Conservation (phyloP, 1,140 invertebrate species). For the Drosophila bocki region DNA sequence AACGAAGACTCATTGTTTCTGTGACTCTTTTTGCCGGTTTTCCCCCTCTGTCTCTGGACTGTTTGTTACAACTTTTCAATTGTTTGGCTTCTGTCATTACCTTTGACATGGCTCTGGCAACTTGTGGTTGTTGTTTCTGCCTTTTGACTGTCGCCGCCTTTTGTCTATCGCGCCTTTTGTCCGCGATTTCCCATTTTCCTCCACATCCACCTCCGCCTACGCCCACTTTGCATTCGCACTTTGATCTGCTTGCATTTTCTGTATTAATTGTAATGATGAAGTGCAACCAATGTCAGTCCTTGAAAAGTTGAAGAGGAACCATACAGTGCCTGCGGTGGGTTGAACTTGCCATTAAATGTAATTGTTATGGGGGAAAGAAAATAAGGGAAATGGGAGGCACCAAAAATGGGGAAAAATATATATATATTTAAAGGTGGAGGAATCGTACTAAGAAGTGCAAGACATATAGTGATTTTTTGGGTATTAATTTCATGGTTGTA, state of each 20-base stretch:
- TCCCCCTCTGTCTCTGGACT: conserved; percentile 26
- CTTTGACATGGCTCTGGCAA: conserved; percentile 74
- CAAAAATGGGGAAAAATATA: neutral
- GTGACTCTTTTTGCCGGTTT: conserved; percentile 15
- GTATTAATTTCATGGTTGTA: neutral
- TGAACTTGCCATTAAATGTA: conserved; percentile 59
- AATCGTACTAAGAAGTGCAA: too few species aligned
- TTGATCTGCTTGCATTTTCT: conserved; percentile 76
- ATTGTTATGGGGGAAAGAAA: conserved; percentile 30
- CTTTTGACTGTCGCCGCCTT: conserved; percentile 78
- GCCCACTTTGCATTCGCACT: conserved; percentile 38
- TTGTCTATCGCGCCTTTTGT: conserved; percentile 78
- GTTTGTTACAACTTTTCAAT: conserved; percentile 80
- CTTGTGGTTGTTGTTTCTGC: conserved; percentile 67
- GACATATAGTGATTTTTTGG: too few species aligned
- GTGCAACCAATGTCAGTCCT: conserved; percentile 51
- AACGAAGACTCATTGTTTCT: conserved; percentile 68
- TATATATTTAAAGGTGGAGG: too few species aligned
- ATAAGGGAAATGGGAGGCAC: neutral
- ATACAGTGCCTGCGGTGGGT: neutral
- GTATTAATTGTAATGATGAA: conserved; percentile 80
- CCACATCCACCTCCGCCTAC: neutral
- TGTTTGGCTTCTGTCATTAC: conserved; percentile 82
- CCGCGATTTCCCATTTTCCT: conserved; percentile 22
- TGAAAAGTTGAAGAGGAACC: neutral